Percentiles rank a stretch among this genome's conserved stretches.
phyloP scores from a whole-genome alignment of 23 tunicate genomes.

The Corella eumyota region DNA sequence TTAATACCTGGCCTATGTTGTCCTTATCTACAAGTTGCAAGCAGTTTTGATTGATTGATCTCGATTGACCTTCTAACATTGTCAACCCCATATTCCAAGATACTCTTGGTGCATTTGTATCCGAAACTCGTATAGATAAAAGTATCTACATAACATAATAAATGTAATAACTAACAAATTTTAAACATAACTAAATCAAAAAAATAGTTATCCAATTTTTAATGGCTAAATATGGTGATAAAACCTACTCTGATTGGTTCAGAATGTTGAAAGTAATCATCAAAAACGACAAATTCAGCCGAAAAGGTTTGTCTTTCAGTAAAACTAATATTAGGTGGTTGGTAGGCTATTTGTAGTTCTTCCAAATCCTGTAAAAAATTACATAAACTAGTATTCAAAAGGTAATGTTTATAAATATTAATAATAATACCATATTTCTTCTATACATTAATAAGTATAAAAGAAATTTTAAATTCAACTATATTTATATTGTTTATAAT shows the following conservation, averaged over 20 bases:
- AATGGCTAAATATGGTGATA: not conserved
- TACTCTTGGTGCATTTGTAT: slow-evolving; percentile 80
- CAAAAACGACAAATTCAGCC: slow-evolving; percentile 60
- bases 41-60: slow-evolving; percentile 38
- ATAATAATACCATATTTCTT: no score
- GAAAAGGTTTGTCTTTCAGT: slow-evolving; percentile 52
- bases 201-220: not conserved
- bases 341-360: slow-evolving; percentile 70
- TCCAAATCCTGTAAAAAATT: slow-evolving; percentile 36
- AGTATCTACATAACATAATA: slow-evolving; percentile 16
- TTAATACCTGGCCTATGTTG: slow-evolving; percentile 31
- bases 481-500: no score
- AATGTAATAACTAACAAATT: not conserved
- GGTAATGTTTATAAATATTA: no score
- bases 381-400: not conserved
- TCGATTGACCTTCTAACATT: slow-evolving; percentile 83
- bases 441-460: no score
- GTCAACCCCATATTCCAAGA: slow-evolving; percentile 84
- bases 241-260: slow-evolving; percentile 31
- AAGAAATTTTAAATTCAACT: no score
- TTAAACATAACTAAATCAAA: not conserved
- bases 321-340: slow-evolving; percentile 67
- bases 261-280: slow-evolving; percentile 34
- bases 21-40: slow-evolving; percentile 72
- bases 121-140: slow-evolving; percentile 54